These are phyloP conservation scores for Biston betularia DNA, from an alignment of 2,888 invertebrate species.

Conservation along the genomic window DNA sequence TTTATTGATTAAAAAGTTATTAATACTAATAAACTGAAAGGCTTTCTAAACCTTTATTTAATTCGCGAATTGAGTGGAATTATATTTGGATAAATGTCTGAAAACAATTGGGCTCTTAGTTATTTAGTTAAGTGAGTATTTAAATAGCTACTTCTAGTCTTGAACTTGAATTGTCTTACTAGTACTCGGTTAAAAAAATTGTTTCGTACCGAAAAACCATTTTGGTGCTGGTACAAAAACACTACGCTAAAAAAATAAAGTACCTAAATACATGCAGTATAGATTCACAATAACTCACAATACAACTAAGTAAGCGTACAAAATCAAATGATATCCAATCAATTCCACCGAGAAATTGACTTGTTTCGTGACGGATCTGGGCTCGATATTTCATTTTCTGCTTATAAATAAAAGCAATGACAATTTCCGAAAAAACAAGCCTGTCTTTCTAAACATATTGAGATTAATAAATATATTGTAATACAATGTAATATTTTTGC, in stretches of 20 bases:
- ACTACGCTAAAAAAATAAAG: too few relatives aligned
- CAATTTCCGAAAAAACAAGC: background rate
- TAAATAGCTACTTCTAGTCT: background rate
- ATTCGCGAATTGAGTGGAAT: background rate
- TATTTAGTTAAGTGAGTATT: background rate
- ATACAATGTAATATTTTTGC: too few relatives aligned
- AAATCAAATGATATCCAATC: conserved; percentile 10
- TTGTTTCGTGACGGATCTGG: conserved; percentile 8
- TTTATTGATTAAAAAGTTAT: conserved; percentile 1
- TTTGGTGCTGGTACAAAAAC: too few relatives aligned
- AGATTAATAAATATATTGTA: too few relatives aligned
- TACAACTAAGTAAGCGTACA: background rate
- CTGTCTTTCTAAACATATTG: background rate
- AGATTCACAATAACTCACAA: background rate
- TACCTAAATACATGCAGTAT: too few relatives aligned
- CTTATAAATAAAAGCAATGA: background rate
- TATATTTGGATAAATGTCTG: conserved; percentile 7
- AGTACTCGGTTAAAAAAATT: background rate
- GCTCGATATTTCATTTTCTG: background rate
- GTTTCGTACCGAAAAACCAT: too few relatives aligned
- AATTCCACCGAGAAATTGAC: conserved; percentile 9
- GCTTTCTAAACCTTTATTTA: conserved; percentile 2
- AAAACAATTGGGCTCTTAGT: background rate
- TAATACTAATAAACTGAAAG: conserved; percentile 4
- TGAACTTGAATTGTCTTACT: too few relatives aligned